Percentiles rank a stretch among this genome's conserved stretches.
These are phyloP conservation scores for Ptychobarbus kaznakovi DNA, from an alignment of 2,797 vertebrate genomes.

Conservation along the genomic window DNA sequence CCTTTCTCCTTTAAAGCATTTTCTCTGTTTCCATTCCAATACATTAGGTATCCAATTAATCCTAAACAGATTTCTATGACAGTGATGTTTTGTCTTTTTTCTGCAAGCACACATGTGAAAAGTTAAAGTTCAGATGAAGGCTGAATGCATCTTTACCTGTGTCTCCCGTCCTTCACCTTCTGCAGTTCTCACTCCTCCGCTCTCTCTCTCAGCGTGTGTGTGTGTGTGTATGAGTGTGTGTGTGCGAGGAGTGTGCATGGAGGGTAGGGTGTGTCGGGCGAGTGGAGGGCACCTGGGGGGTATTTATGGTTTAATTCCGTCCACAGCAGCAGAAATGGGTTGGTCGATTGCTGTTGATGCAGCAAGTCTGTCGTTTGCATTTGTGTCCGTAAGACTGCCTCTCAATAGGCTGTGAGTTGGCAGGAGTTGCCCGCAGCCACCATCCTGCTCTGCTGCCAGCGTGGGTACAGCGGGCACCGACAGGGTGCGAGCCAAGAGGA, in stretches of 20 bases:
- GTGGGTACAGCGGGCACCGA: constrained; percentile 70
- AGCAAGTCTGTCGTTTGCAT: constrained; percentile 77
- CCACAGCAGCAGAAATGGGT: constrained; percentile 83
- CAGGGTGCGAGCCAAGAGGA: constrained; percentile 72
- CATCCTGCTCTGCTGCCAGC: constrained; percentile 72
- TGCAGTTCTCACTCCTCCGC: constrained; percentile 27
- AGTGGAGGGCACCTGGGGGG: constrained; percentile 66
- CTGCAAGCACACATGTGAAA: not conserved
- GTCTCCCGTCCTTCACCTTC: constrained; percentile 65
- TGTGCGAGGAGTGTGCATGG: constrained; percentile 57
- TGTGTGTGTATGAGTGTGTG: constrained; percentile 59
- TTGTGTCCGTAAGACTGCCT: constrained; percentile 74
- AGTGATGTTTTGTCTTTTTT: not conserved
- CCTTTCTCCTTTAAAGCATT: no score
- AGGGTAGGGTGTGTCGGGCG: constrained; percentile 64
- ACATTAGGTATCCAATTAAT: not conserved
- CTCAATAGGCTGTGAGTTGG: constrained; percentile 82
- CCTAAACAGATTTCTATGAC: not conserved
- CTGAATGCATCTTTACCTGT: constrained; percentile 58
- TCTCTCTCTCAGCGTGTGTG: constrained; percentile 37
- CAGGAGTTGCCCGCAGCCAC: constrained; percentile 67
- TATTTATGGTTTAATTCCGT: constrained; percentile 88
- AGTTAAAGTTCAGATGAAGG: not conserved
- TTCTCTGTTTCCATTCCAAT: not conserved
- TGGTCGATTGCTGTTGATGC: constrained; percentile 80